These are phyloP conservation scores for Entomyzon cyanotis DNA, from an alignment of 2,113 vertebrate genomes.

Conservation along the genomic window DNA sequence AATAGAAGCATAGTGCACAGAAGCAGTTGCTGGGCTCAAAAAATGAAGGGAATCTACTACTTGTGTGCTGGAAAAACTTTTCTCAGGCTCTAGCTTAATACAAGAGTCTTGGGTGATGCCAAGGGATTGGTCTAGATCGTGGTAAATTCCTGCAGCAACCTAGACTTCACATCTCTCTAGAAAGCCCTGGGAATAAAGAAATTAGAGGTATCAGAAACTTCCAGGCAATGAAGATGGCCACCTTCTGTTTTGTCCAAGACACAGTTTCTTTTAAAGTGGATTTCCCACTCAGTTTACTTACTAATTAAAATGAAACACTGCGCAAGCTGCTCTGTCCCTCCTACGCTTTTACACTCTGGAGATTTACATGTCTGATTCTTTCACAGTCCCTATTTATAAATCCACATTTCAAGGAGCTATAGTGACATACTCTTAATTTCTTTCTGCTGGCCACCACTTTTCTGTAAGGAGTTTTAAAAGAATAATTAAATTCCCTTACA, in stretches of 20 bases:
- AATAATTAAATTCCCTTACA: background rate
- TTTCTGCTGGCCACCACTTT: background rate
- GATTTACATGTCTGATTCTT: background rate
- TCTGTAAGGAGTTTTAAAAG: background rate
- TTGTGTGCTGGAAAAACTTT: background rate
- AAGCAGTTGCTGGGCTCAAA: background rate
- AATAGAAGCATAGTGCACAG: background rate
- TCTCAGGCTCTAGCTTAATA: background rate
- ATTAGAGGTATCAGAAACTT: background rate
- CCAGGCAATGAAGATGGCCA: background rate
- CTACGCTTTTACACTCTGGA: background rate
- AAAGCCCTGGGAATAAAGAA: background rate
- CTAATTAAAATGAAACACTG: background rate
- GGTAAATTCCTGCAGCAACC: background rate
- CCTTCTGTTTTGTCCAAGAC: background rate
- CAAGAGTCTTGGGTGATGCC: background rate
- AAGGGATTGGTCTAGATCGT: background rate
- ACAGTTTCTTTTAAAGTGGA: background rate
- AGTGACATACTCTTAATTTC: background rate
- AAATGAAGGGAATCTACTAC: background rate
- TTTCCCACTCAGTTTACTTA: background rate
- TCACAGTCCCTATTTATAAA: background rate
- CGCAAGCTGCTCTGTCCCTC: background rate
- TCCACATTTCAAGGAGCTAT: background rate
- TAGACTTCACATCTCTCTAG: background rate